Evolutionary conservation across 2,113 vertebrate genomes (phyloP), one percentile per base, ranked within the genome.

Genomic region (Onychostruthus taczanowskii): DNA sequence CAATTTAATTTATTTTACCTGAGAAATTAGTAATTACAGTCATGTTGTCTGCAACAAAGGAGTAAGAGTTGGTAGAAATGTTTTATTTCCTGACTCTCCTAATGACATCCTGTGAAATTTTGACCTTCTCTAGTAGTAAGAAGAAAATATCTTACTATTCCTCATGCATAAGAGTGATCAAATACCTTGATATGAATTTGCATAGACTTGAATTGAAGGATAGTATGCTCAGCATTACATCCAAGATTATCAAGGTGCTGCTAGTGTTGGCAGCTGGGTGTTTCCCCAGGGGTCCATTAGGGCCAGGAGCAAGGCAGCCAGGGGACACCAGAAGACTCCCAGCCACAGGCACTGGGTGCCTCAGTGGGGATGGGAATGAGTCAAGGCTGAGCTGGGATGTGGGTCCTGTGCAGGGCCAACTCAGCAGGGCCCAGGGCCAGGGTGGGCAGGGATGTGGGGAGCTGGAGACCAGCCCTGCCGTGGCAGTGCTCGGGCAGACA

Each of bases 271-370:
- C 19, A 83, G 8, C 16, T 53, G 18, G 17, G 23, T 24, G 13
- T 46, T 88, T 61, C 31, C 10, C 22, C 49, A 11, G 18, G 23
- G 9, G 3, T 50, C 6, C 4, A 2, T 47, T 23, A 62, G 16
- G 12, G 27, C 41, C 19, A 37, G 44, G 2, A 64, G 5, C 11
- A 14, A 26, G 37, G 19, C 39, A 91, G 8, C 5, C 10, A 6
- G 24, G 8, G 9, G 5, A 3, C 52, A 49, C 14, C 9, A 46
- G 24, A 22, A 14, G 11, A 59, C 16, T 27, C 26, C 10, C 35
- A 61, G 19, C 2, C 9, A 3, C 11, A 24, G 20, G 19, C 30
- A 52, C 7, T 0, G 3, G 22, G 13, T 19, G 35, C 16, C 20
- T 87, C 43, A 27, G 2, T 27, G 46, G 10, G 5, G 3, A 22